Percentiles rank a stretch among this genome's conserved stretches.
phyloP scores from a whole-genome alignment of 37 sponge, comb jelly and placozoan genomes.

The Ephydatia muelleri region DNA sequence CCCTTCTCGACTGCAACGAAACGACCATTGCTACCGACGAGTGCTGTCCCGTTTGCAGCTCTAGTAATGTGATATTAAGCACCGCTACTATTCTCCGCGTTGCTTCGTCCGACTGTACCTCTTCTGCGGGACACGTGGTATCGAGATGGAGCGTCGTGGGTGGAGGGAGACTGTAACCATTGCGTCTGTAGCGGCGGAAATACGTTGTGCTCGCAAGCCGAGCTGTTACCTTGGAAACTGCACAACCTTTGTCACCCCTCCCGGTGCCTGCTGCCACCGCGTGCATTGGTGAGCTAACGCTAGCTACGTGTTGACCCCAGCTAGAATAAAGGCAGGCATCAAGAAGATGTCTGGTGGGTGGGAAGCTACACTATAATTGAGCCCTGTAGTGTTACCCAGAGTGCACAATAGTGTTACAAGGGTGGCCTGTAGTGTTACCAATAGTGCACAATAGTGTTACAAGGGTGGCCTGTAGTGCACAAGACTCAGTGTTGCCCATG shows the following conservation, averaged over 20 bases:
- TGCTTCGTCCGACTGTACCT: background rate
- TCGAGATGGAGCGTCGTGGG: constrained; percentile 3
- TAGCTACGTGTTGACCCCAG: too few relatives aligned
- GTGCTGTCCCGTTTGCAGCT: background rate
- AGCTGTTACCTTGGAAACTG: constrained; percentile 9
- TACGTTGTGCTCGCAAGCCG: background rate
- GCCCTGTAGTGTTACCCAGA: too few relatives aligned
- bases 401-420: too few relatives aligned
- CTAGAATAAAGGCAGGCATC: too few relatives aligned
- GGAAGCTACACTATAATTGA: too few relatives aligned
- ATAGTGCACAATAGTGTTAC: too few relatives aligned
- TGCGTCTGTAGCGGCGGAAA: background rate
- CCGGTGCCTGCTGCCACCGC: background rate
- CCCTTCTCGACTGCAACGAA: background rate
- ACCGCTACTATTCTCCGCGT: background rate
- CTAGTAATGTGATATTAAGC: background rate
- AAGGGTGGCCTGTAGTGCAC: too few relatives aligned
- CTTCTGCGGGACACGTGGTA: background rate
- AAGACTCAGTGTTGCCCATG: too few relatives aligned
- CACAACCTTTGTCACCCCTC: background rate
- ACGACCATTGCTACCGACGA: background rate
- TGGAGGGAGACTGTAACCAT: background rate
- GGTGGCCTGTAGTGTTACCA: too few relatives aligned
- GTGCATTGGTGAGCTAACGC: background rate
- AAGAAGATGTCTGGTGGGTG: too few relatives aligned